Conservation (phyloP, 1,140 invertebrate genomes). For the Cydia strobilella region DNA sequence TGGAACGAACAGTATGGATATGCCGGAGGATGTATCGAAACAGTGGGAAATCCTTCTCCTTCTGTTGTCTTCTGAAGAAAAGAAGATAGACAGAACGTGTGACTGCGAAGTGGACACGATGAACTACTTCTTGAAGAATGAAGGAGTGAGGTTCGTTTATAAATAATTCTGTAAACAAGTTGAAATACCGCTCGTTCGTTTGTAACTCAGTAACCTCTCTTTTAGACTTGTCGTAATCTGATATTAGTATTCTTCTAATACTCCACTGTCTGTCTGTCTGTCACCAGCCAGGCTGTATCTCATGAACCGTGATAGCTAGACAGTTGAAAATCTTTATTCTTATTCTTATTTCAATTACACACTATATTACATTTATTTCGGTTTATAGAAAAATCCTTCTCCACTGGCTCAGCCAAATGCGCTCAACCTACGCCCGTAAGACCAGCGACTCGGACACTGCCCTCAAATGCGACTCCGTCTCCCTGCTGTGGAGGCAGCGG, state of each 20-base stretch:
- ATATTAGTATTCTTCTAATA: no score
- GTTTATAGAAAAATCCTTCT: constrained; percentile 61
- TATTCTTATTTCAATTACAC: no score
- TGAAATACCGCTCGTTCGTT: not conserved
- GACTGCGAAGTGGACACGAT: constrained; percentile 68
- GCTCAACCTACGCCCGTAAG: constrained; percentile 53
- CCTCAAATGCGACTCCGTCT: constrained; percentile 62
- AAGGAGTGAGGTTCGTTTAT: constrained; percentile 59
- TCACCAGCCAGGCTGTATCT: no score
- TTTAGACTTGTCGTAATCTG: not conserved
- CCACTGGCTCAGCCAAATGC: constrained; percentile 68
- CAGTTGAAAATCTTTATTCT: no score
- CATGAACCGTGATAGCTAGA: no score
- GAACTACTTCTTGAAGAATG: constrained; percentile 65
- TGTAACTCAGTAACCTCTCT: not conserved
- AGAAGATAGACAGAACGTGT: constrained; percentile 65
- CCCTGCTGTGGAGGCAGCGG: constrained; percentile 59
- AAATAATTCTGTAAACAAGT: constrained; percentile 28
- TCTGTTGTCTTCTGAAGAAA: constrained; percentile 68
- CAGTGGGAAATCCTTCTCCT: constrained; percentile 71
- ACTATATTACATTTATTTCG: no score
- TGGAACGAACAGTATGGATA: constrained; percentile 48
- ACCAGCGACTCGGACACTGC: constrained; percentile 58
- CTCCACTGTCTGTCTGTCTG: no score
- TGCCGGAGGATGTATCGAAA: constrained; percentile 64